Evolutionary conservation across 1,140 invertebrate genomes (phyloP).

Genomic region (Drosophila pectinifera): DNA sequence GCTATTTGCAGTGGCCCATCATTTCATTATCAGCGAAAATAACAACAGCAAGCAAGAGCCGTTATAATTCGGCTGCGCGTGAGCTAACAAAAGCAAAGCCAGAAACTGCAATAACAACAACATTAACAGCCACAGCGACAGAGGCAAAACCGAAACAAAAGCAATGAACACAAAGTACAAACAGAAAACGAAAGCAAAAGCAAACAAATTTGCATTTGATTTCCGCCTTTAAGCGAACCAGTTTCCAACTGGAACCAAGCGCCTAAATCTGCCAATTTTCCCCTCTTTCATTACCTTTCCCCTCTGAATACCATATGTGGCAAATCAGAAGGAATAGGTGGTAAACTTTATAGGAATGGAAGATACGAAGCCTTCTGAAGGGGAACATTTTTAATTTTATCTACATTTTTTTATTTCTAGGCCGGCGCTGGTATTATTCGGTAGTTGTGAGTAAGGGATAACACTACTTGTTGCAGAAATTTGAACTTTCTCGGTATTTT

Average conservation of each 20-base stretch:
- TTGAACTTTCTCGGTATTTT: too few relatives aligned
- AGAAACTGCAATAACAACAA: conserved; percentile 23
- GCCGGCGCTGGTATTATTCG: not conserved
- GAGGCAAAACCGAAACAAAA: conserved; percentile 17
- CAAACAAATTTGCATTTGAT: conserved; percentile 37
- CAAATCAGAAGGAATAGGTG: too few relatives aligned
- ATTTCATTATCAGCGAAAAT: conserved; percentile 63
- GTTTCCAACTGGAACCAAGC: conserved; percentile 25
- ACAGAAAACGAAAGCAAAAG: conserved; percentile 18
- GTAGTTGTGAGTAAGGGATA: not conserved
- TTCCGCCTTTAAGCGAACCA: conserved; percentile 33
- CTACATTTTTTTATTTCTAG: too few relatives aligned
- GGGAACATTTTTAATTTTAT: too few relatives aligned
- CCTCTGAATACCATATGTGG: not conserved
- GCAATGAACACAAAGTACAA: conserved; percentile 5
- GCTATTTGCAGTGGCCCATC: conserved; percentile 48
- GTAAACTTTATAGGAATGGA: too few relatives aligned
- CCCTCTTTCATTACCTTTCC: not conserved
- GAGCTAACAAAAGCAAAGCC: conserved; percentile 59
- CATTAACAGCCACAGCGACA: conserved; percentile 6
- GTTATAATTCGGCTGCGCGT: conserved; percentile 62
- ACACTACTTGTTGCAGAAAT: too few relatives aligned
- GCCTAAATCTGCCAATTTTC: conserved; percentile 2
- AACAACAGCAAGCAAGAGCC: conserved; percentile 32
- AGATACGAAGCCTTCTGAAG: too few relatives aligned